Evolutionary conservation across 2,888 invertebrate species (phyloP), one percentile per base, ranked within the genome.

Genomic region (Tenthredo distinguenda): DNA sequence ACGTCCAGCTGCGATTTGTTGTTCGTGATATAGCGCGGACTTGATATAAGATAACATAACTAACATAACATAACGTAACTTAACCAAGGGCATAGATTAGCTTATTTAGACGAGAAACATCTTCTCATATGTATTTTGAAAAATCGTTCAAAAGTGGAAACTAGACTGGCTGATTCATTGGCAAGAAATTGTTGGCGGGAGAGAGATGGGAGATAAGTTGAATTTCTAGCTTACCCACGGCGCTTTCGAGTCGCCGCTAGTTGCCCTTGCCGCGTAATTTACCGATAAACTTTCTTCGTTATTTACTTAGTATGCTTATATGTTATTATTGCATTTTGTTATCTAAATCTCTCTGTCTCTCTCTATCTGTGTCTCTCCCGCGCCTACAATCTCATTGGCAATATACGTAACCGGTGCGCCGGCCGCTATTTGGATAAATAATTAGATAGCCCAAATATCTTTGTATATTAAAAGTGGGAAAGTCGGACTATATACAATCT

Each of bases 191-290:
- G 81, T 81, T 81, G 81, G 81, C 58, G 81, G 81, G 81, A 81
- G 81, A 34, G 62, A 62, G n/a, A 34, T 50, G 26, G 81, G 40
- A 21, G 81, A 58, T 81, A 81, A 81, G 81, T 81, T 40, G 15
- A 50, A 21, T 50, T 21, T 26, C 81, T n/a, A 40, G 87, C 87
- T 88, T 89, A 88, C 88, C 87, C 87, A 88, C 87, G 86, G 87
- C 88, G 87, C 77, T 87, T 88, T 88, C 89, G 89, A 89, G 89
- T 88, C 89, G 89, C 88, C 37, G 58, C 47, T 68, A 68, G 18
- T 21, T 71, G 43, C 68, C 83, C 47, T 21, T 68, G 47, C 43
- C 47, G 62, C 83, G 37, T 62, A 81, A 37, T 76, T 55, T 65
- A 79, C 15, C n/a, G 85, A 85, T 85, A 85, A 85, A 79, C 77